Percentiles rank a stretch among this genome's conserved stretches.
Evolutionary conservation across 1,140 invertebrate genomes (phyloP).

Genomic region (Drosophila pseudoobscura): DNA sequence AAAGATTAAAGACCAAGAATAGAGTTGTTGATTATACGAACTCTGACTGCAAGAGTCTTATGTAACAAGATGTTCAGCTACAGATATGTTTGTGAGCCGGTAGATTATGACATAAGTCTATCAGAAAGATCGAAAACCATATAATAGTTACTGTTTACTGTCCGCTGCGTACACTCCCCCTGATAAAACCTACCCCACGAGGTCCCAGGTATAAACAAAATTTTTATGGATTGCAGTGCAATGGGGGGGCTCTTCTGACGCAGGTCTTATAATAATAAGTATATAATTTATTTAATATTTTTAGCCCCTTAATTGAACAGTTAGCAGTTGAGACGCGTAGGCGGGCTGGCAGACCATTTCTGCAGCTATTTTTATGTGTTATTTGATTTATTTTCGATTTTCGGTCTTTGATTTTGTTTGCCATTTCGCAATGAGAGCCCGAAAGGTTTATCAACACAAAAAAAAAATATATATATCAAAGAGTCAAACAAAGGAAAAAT

Average conservation of each 20-base stretch:
- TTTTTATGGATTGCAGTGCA: conserved; percentile 18
- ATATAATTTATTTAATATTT: conserved; percentile 15
- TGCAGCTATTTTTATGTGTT: conserved; percentile 6
- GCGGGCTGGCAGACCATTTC: too few relatives aligned
- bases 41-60: too few relatives aligned
- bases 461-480: conserved; percentile 1
- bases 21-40: too few relatives aligned
- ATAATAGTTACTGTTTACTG: too few relatives aligned
- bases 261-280: conserved; percentile 13
- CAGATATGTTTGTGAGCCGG: too few relatives aligned
- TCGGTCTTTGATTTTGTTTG: conserved; percentile 5
- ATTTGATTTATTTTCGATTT: conserved; percentile 4
- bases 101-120: too few relatives aligned
- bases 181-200: too few relatives aligned
- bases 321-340: conserved; percentile 63
- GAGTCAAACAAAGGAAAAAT: conserved; percentile 8
- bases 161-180: too few relatives aligned
- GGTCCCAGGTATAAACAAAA: not conserved
- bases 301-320: conserved; percentile 49
- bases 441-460: not conserved
- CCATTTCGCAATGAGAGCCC: conserved; percentile 25
- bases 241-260: conserved; percentile 47
- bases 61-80: too few relatives aligned
- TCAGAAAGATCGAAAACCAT: too few relatives aligned
- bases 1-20: too few relatives aligned